Evolutionary conservation across 2,888 invertebrate genomes (phyloP).

Genomic region (Brenthis ino): DNA sequence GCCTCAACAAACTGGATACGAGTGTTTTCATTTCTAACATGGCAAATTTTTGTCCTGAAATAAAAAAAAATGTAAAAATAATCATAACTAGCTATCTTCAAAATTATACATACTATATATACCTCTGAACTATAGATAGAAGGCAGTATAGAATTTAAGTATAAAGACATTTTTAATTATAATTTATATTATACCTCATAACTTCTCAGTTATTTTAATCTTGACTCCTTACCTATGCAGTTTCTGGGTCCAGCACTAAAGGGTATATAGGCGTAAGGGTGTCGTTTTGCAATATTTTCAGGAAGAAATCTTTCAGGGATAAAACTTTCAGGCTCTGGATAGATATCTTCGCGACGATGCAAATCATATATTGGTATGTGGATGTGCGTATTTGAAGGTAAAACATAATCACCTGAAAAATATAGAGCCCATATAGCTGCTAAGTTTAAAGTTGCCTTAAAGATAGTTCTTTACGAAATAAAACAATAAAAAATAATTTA

Average conservation of each 20-base stretch:
- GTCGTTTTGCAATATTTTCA: conserved; percentile 74
- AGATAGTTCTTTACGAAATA: too few relatives aligned
- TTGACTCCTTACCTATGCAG: conserved; percentile 34
- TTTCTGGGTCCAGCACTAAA: conserved; percentile 86
- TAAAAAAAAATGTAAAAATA: too few relatives aligned
- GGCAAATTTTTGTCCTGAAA: conserved; percentile 77
- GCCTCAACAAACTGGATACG: conserved; percentile 69
- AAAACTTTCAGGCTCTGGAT: conserved; percentile 85
- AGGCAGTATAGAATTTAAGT: not conserved
- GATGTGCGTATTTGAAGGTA: conserved; percentile 73
- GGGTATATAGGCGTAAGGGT: conserved; percentile 84
- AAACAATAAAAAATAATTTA: too few relatives aligned
- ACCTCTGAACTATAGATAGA: too few relatives aligned
- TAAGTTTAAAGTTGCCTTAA: too few relatives aligned
- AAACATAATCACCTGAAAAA: conserved; percentile 65
- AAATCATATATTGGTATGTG: conserved; percentile 82
- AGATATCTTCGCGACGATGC: conserved; percentile 84
- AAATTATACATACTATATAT: too few relatives aligned
- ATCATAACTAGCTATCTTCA: too few relatives aligned
- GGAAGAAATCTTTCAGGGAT: conserved; percentile 87
- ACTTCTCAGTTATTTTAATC: too few relatives aligned
- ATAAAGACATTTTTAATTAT: not conserved
- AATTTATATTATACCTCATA: too few relatives aligned
- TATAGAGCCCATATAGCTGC: not conserved
- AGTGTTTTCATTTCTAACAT: conserved; percentile 78